Base-by-base conservation (phyloP, 2,797 vertebrate genomes). In the Enteromius mattozi region DNA sequence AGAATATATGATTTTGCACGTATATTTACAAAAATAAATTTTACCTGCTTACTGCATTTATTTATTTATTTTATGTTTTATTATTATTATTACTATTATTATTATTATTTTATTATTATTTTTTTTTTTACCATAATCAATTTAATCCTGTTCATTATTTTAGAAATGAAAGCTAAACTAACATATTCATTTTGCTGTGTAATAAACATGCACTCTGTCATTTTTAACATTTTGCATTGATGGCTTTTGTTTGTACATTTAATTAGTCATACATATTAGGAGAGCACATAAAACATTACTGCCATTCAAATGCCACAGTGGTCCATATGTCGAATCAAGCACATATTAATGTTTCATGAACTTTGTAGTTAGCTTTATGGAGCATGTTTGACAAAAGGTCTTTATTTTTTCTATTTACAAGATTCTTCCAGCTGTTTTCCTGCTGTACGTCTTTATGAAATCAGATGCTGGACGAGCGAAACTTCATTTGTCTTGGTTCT, bases 401-500 rank as follows among this genome's bases (percentile, higher is more conserved):
- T 68, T 30, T 56, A 9, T 59, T 69, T 24, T 24, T 37, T 75
- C n/a, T 78, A 72, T 80, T 76, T 79, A 74, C 37, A 74, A 9
- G 40, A 30, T 51, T 30, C 27, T 49, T 88, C 77, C 65, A 88
- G 65, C 81, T 86, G 81, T 78, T 86, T 74, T 24, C 49, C 42
- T 82, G 63, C 47, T 83, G 35, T 72, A 35, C 37, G 21, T 61
- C 27, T 83, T 65, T 40, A 56, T 80, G 75, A 82, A 83, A 88
- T 77, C 19, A 75, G 85, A 82, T 30, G 74, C 82, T 63, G 68
- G 40, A 80, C 70, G 78, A 74, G 81, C n/a, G 37, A 49, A 51
- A 68, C 85, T 84, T 82, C 75, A 88, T 88, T 84, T 79, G 69
- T 84, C 82, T 86, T 88, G 85, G 74, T 86, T 84, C 84, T 72